Evolutionary conservation across 1,140 invertebrate genomes (phyloP).

Genomic region (Homarus americanus): DNA sequence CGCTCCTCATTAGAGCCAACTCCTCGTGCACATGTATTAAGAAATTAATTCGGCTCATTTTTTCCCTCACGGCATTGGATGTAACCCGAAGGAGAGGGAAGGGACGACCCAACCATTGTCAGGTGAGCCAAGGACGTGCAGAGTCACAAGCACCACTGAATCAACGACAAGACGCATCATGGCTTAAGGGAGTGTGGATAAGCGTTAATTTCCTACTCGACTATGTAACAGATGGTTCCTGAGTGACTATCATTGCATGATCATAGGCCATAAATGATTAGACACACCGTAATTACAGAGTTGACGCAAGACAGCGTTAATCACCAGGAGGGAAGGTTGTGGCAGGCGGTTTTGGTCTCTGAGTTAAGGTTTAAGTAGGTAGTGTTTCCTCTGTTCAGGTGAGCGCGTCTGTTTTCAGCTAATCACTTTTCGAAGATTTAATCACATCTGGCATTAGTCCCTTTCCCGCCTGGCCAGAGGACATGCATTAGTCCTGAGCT

Average conservation of each 20-base stretch:
- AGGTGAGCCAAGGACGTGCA: no score
- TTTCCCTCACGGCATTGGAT: no score
- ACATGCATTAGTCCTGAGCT: no score
- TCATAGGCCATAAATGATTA: conserved; percentile 16
- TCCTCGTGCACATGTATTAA: no score
- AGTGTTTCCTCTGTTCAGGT: neutral
- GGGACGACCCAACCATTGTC: no score
- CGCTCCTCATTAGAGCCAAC: no score
- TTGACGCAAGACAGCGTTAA: conserved; percentile 6
- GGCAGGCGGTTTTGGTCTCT: neutral
- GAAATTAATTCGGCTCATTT: no score
- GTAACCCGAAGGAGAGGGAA: no score
- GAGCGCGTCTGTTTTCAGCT: neutral
- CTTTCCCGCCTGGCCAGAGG: neutral
- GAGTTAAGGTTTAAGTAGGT: neutral
- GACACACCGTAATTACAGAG: conserved; percentile 9
- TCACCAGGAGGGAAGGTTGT: neutral
- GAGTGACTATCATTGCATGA: conserved; percentile 32
- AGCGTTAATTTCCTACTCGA: conserved; percentile 21
- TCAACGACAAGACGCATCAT: conserved; percentile 1
- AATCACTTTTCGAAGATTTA: conserved; percentile 8
- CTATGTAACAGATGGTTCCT: conserved; percentile 3
- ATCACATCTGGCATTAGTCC: conserved; percentile 16
- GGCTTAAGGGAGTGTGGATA: conserved; percentile 3
- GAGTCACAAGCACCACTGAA: neutral